A percentile compares a stretch with the other conserved stretches of the same genome.
Conservation (phyloP, 2,113 vertebrate genomes). For the Hippocampus barbouri region DNA sequence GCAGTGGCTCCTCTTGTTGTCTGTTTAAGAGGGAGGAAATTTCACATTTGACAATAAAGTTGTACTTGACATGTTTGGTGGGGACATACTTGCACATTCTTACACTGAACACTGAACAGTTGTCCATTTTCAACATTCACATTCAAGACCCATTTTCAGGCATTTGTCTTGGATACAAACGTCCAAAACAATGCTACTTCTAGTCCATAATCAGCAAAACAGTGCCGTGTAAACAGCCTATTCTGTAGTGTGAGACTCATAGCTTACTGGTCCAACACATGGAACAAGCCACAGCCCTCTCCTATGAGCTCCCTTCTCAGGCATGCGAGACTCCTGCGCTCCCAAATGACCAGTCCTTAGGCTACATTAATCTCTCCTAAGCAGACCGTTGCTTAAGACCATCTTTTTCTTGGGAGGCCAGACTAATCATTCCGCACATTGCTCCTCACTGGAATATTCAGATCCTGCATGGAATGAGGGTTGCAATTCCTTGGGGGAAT, state of each 20-base stretch:
- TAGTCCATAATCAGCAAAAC: background rate
- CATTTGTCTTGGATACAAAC: background rate
- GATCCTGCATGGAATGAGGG: background rate
- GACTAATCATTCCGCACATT: background rate
- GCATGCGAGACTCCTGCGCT: background rate
- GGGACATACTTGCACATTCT: no score
- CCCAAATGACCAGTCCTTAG: background rate
- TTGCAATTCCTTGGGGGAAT: background rate
- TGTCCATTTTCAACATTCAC: no score
- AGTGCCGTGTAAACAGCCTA: background rate
- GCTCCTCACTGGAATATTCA: background rate
- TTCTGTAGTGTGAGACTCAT: background rate
- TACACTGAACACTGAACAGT: no score
- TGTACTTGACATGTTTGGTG: no score
- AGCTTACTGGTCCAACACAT: background rate
- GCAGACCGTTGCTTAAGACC: background rate
- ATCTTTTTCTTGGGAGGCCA: background rate
- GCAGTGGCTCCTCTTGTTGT: no score
- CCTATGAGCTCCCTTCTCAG: conserved; percentile 1
- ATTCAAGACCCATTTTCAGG: no score
- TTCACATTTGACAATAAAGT: no score
- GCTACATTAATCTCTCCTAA: conserved; percentile 3
- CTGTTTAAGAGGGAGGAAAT: no score
- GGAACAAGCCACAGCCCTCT: background rate
- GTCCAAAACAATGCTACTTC: background rate